Evolutionary conservation across 2,113 vertebrate genomes (phyloP).

Genomic region (Cynoglossus semilaevis): DNA sequence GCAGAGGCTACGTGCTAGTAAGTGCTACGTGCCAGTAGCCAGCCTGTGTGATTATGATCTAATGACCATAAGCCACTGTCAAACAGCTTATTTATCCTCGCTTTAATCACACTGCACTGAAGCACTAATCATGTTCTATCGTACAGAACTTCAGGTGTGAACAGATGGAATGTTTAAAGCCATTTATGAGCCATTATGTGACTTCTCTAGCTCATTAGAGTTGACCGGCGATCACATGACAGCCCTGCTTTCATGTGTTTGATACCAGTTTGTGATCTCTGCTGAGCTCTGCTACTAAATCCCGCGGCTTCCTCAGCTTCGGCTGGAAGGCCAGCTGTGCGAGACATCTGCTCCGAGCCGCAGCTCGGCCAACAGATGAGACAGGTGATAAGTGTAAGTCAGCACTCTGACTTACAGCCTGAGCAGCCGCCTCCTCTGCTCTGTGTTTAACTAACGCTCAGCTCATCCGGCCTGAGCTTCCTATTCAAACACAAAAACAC

Average conservation of each 20-base stretch:
- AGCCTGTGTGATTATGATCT: background rate
- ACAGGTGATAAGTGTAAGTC: slow-evolving; percentile 67
- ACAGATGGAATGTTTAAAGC: slow-evolving; percentile 30
- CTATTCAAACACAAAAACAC: slow-evolving; percentile 49
- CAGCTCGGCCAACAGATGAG: slow-evolving; percentile 63
- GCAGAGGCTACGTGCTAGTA: accelerated
- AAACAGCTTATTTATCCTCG: slow-evolving; percentile 19
- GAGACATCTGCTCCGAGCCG: slow-evolving; percentile 69
- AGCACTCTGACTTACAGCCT: slow-evolving; percentile 42
- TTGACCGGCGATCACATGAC: slow-evolving; percentile 9
- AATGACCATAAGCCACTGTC: slow-evolving; percentile 3
- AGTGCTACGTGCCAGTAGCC: background rate
- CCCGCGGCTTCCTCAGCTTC: slow-evolving; percentile 33
- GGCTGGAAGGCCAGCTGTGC: slow-evolving; percentile 56
- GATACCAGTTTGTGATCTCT: slow-evolving; percentile 51
- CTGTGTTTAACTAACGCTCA: slow-evolving; percentile 46
- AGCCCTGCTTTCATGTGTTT: slow-evolving; percentile 45
- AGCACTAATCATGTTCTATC: slow-evolving; percentile 17
- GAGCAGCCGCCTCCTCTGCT: slow-evolving; percentile 43
- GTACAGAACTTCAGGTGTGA: slow-evolving; percentile 31
- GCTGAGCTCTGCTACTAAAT: slow-evolving; percentile 37
- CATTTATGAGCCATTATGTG: slow-evolving; percentile 33
- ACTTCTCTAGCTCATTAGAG: slow-evolving; percentile 32
- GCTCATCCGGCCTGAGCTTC: slow-evolving; percentile 53
- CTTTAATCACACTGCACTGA: slow-evolving; percentile 24